phyloP scores from a whole-genome alignment of 2,888 invertebrate genomes.

The Troides helena region DNA sequence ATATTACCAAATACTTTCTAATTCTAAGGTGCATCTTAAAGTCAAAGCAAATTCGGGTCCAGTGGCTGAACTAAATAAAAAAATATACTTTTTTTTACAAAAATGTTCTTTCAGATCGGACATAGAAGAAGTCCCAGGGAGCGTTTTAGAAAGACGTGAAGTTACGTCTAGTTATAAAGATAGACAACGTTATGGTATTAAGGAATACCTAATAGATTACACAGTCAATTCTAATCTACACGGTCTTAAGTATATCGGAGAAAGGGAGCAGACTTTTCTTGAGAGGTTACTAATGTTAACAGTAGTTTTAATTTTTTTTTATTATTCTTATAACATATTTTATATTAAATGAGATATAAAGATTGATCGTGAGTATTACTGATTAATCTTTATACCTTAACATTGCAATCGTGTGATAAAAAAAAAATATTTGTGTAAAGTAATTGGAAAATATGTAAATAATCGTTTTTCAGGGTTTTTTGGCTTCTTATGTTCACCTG shows the following conservation, averaged over 20 bases:
- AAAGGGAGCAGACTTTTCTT: constrained; percentile 76
- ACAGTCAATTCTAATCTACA: constrained; percentile 82
- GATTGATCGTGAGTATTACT: no score
- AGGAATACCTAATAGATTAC: constrained; percentile 80
- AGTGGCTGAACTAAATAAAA: no score
- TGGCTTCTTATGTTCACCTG: constrained; percentile 82
- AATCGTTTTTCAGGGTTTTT: constrained; percentile 74
- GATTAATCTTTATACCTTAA: no score
- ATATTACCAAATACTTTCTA: no score
- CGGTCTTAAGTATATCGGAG: constrained; percentile 82
- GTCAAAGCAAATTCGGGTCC: no score
- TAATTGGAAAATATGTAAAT: neutral
- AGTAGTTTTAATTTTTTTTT: neutral
- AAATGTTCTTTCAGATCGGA: constrained; percentile 33
- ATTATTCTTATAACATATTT: neutral
- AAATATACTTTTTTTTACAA: neutral
- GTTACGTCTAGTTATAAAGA: constrained; percentile 32
- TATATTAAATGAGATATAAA: no score
- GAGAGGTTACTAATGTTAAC: constrained; percentile 72
- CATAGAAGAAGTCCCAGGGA: constrained; percentile 36
- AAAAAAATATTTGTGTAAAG: no score
- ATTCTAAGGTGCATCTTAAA: no score
- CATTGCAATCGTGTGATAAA: no score
- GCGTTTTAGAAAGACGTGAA: constrained; percentile 32
- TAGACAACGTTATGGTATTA: constrained; percentile 39